These are phyloP conservation scores for Psittacula cyanocephala DNA, from an alignment of 2,113 vertebrate species.

Conservation along the genomic window DNA sequence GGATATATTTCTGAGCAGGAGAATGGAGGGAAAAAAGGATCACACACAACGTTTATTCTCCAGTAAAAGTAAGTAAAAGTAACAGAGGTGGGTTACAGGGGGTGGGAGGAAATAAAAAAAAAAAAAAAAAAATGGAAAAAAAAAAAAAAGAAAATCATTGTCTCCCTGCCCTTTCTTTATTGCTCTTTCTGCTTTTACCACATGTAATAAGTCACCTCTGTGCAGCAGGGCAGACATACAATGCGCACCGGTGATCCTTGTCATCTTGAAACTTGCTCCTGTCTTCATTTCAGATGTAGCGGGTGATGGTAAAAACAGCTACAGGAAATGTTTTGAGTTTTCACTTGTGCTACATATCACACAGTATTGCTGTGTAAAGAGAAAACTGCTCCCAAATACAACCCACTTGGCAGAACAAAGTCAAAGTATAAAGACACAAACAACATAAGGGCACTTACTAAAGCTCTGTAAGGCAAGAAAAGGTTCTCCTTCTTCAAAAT, in stretches of 20 bases:
- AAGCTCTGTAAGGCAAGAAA: not conserved
- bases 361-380: not conserved
- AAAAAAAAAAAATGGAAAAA: too few relatives aligned
- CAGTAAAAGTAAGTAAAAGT: not conserved
- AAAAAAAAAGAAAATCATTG: not conserved
- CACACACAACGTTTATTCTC: not conserved
- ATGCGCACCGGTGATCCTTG: not conserved
- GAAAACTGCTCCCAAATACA: not conserved
- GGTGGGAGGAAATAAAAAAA: not conserved
- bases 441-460: not conserved
- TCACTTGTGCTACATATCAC: not conserved
- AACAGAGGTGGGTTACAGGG: not conserved
- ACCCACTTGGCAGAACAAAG: not conserved
- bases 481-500: not conserved
- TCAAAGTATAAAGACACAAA: not conserved
- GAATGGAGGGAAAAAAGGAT: not conserved
- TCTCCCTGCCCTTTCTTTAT: not conserved
- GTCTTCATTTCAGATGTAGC: not conserved
- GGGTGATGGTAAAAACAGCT: not conserved
- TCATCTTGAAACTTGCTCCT: not conserved
- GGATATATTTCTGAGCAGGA: slow-evolving; percentile 9
- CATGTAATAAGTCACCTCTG: not conserved
- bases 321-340: not conserved
- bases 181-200: not conserved
- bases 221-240: not conserved